phyloP scores from a whole-genome alignment of 1,140 invertebrate species.

The Drosophila bocqueti region DNA sequence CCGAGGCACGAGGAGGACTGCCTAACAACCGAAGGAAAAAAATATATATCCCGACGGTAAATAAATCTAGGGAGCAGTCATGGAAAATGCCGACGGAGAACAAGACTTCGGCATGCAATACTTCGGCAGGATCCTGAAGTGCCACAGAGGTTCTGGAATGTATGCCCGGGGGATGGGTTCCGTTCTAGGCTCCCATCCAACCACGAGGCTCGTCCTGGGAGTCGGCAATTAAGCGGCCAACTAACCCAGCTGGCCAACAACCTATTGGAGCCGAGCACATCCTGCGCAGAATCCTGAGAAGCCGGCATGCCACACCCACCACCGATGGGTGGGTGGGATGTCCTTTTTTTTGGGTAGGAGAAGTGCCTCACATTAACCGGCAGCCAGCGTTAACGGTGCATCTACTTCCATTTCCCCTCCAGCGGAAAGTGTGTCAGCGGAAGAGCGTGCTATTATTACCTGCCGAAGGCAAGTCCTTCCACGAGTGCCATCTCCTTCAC shows the following conservation, averaged over 20 bases:
- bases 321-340: neutral
- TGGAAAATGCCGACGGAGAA: slow-evolving; percentile 53
- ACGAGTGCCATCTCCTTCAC: slow-evolving; percentile 40
- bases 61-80: slow-evolving; percentile 22
- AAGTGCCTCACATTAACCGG: slow-evolving; percentile 64
- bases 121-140: neutral
- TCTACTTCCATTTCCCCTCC: slow-evolving; percentile 13
- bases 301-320: slow-evolving; percentile 67
- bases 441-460: slow-evolving; percentile 51
- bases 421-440: slow-evolving; percentile 72
- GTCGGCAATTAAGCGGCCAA: slow-evolving; percentile 70
- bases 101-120: neutral
- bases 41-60: slow-evolving; percentile 53
- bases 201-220: slow-evolving; percentile 63
- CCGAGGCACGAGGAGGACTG: neutral
- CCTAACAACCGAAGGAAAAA: slow-evolving; percentile 52
- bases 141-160: neutral
- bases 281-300: slow-evolving; percentile 70
- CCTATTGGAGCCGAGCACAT: slow-evolving; percentile 71
- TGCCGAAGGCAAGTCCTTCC: slow-evolving; percentile 55
- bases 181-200: slow-evolving; percentile 49
- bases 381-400: slow-evolving; percentile 62
- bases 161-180: slow-evolving; percentile 2
- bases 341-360: neutral
- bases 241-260: slow-evolving; percentile 46